A percentile compares a stretch with the other conserved stretches of the same genome.
Conservation (phyloP, 2,113 vertebrate species). For the Gymnarchus niloticus region DNA sequence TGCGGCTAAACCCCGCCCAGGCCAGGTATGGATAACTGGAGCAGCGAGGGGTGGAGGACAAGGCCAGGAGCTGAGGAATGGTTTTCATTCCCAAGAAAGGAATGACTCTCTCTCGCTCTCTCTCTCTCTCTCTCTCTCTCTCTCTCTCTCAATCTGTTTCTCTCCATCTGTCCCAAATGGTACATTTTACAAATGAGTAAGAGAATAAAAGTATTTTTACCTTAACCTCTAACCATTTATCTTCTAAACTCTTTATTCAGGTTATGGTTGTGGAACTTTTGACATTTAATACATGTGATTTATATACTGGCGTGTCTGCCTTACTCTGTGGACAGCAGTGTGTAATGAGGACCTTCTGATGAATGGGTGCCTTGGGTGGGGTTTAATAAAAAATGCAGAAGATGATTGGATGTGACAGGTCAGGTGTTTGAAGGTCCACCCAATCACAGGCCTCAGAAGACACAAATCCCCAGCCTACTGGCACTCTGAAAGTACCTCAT, state of each 20-base stretch:
- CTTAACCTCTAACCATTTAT: too few species aligned
- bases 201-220: too few species aligned
- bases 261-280: not conserved
- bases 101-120: too few species aligned
- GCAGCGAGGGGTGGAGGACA: not conserved
- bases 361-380: not conserved
- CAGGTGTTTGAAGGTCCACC: conserved; percentile 6
- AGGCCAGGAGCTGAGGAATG: not conserved
- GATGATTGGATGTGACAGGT: conserved; percentile 21
- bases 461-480: too few species aligned
- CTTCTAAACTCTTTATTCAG: too few species aligned
- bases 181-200: too few species aligned
- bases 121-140: too few species aligned
- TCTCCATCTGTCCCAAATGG: too few species aligned
- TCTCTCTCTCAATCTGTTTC: too few species aligned
- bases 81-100: not conserved
- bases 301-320: not conserved
- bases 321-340: not conserved
- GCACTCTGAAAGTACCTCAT: not conserved
- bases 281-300: not conserved
- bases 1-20: not conserved
- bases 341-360: conserved; percentile 10
- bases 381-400: conserved; percentile 22
- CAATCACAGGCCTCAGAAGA: not conserved
- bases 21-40: not conserved